Evolutionary conservation across 2,888 invertebrate species (phyloP), one percentile per base, ranked within the genome.

Genomic region (Aspidiotus rigidus): DNA sequence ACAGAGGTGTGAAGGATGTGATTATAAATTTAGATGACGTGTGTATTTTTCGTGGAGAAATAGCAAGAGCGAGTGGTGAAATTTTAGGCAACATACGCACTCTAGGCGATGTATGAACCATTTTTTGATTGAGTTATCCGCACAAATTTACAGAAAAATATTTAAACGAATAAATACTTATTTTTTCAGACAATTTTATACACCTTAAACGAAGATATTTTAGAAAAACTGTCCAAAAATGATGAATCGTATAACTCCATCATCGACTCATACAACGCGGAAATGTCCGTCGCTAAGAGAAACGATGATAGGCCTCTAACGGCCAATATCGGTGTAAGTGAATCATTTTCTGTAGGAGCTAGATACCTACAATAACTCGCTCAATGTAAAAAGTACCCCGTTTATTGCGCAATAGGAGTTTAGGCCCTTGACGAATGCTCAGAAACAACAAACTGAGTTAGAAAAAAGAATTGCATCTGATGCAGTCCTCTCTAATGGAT

Each of bases 151-250:
- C 28, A 28, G 28, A 28, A 28, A 5, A 5, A 28, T 28, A 28
- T 28, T 28, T 28, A 28, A 28, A n/a, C 60, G 28, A 9, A 44
- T 39, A 17, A 28, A 49, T 56, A 44, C 5, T 44, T n/a, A 9
- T 17, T n/a, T 13, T 79, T 82, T 41, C 80, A 92, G 91, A 92
- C 90, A 9, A 90, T 92, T 72, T 80, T 92, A 69, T 92, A 91
- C 77, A 91, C 91, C 28, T 88, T 86, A 72, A 86, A 89, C 74
- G 85, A 90, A 49, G 77, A 78, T 16, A 89, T 90, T 69, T 79
- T 92, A 44, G 89, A 86, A 75, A 77, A 79, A 55, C 85, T 83
- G 70, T 80, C 81, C 8, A 76, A 78, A 72, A 78, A 82, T 74
- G 83, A 83, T 74, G 75, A 77, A 16, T 79, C 79, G 2, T 83